Conservation (phyloP, 1,140 invertebrate species). For the Eumaeus atala region DNA sequence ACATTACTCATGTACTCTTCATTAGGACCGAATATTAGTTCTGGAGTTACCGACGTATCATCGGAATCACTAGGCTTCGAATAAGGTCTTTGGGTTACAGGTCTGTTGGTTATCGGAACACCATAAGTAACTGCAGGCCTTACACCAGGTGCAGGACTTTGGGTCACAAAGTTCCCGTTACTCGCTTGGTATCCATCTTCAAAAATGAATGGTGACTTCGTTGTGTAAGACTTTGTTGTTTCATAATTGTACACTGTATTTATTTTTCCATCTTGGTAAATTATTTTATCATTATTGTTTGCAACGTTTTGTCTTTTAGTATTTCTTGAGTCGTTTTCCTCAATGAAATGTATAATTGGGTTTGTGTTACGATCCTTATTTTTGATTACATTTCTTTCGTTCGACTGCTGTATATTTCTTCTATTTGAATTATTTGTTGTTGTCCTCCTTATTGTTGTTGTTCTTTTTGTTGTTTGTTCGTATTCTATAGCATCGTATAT, state of each 20-base stretch:
- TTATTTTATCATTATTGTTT: constrained; percentile 16
- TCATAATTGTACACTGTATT: constrained; percentile 31
- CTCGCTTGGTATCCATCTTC: constrained; percentile 9
- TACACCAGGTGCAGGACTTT: constrained; percentile 42
- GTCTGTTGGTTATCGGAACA: constrained; percentile 56
- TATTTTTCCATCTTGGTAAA: constrained; percentile 19
- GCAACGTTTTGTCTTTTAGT: constrained; percentile 5
- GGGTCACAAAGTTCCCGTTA: constrained; percentile 25
- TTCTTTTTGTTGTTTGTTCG: constrained; percentile 23
- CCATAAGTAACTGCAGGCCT: constrained; percentile 37
- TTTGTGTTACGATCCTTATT: neutral
- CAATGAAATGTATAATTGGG: neutral
- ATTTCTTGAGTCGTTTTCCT: constrained; percentile 1
- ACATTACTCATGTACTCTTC: constrained; percentile 43
- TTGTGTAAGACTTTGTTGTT: constrained; percentile 17
- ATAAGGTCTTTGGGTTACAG: constrained; percentile 27
- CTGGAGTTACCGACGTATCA: constrained; percentile 25
- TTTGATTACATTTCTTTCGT: neutral
- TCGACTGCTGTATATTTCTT: neutral
- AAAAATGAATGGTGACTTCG: constrained; percentile 10
- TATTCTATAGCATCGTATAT: neutral
- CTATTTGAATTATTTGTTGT: constrained; percentile 4
- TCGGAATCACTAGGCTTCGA: constrained; percentile 9
- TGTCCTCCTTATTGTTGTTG: constrained; percentile 19
- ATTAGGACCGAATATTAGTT: constrained; percentile 43